phyloP scores from a whole-genome alignment of 2,888 invertebrate species.

The Eilema sororculum region DNA sequence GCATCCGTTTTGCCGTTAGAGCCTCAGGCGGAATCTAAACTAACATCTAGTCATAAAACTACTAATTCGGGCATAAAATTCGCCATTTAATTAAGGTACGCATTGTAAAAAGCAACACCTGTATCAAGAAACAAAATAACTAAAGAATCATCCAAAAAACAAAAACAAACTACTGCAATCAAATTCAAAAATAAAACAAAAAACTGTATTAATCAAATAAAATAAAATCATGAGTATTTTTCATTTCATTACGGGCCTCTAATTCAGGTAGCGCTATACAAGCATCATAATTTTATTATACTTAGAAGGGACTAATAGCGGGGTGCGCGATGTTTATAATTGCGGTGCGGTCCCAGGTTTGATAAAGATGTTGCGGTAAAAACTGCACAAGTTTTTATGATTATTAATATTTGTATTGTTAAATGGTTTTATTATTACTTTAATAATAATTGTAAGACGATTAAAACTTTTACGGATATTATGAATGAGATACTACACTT shows the following conservation, averaged over 20 bases:
- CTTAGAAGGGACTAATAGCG: constrained; percentile 35
- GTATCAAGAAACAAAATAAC: not conserved
- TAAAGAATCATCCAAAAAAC: not conserved
- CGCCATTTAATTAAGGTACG: not conserved
- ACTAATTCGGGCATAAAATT: not conserved
- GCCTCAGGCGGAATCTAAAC: too few relatives aligned
- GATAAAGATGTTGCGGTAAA: constrained; percentile 45
- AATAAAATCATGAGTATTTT: constrained; percentile 12
- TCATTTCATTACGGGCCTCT: constrained; percentile 29
- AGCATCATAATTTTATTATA: constrained; percentile 42
- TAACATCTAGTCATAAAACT: not conserved
- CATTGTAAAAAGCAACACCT: not conserved
- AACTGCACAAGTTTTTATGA: constrained; percentile 34
- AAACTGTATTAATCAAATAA: not conserved
- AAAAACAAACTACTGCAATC: not conserved
- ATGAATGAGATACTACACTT: not conserved
- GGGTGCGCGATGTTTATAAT: constrained; percentile 45
- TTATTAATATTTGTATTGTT: constrained; percentile 36
- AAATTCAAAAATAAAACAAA: not conserved
- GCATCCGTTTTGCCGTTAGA: too few relatives aligned
- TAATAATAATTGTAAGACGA: constrained; percentile 5
- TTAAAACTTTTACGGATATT: not conserved
- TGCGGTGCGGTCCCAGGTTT: constrained; percentile 33
- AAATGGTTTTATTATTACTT: constrained; percentile 19
- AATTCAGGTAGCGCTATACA: constrained; percentile 48